Percentiles rank a stretch among this genome's conserved stretches.
Evolutionary conservation across 2,888 invertebrate species (phyloP).

Genomic region (Bombyx huttoni): DNA sequence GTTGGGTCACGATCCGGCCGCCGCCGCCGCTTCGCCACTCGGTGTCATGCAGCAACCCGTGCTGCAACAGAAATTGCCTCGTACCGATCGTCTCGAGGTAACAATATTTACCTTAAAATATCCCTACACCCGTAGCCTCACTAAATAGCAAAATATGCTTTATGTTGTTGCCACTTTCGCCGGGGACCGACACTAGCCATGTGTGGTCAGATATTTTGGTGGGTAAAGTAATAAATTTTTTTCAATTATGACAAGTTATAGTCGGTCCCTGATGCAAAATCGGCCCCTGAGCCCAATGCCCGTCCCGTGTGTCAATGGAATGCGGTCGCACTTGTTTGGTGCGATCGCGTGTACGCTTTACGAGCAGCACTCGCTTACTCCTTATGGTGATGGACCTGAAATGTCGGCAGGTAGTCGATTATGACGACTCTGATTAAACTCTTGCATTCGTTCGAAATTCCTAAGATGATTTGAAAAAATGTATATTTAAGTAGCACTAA

Average conservation of each 20-base stretch:
- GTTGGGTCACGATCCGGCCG: slow-evolving; percentile 90
- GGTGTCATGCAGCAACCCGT: slow-evolving; percentile 90
- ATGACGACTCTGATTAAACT: background rate
- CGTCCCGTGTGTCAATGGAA: slow-evolving; percentile 47
- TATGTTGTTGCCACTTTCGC: slow-evolving; percentile 39
- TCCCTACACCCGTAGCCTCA: slow-evolving; percentile 9
- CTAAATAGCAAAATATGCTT: slow-evolving; percentile 38
- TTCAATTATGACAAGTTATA: background rate
- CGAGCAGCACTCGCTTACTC: slow-evolving; percentile 65
- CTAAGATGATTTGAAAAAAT: no score
- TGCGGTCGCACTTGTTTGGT: slow-evolving; percentile 36
- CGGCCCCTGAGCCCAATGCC: slow-evolving; percentile 37
- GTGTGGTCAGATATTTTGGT: no score
- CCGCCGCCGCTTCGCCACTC: slow-evolving; percentile 82
- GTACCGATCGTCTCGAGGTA: slow-evolving; percentile 97
- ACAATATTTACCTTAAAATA: slow-evolving; percentile 40
- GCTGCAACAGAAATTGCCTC: slow-evolving; percentile 94
- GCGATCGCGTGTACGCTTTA: slow-evolving; percentile 52
- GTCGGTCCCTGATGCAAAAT: slow-evolving; percentile 45
- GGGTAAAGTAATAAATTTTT: no score
- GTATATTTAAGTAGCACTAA: no score
- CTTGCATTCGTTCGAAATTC: no score
- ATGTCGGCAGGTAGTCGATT: slow-evolving; percentile 35
- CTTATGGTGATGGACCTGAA: slow-evolving; percentile 48
- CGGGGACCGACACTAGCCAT: slow-evolving; percentile 37